These are phyloP conservation scores for Tupaia chinensis DNA, from an alignment of 2,113 vertebrate species.

Conservation along the genomic window DNA sequence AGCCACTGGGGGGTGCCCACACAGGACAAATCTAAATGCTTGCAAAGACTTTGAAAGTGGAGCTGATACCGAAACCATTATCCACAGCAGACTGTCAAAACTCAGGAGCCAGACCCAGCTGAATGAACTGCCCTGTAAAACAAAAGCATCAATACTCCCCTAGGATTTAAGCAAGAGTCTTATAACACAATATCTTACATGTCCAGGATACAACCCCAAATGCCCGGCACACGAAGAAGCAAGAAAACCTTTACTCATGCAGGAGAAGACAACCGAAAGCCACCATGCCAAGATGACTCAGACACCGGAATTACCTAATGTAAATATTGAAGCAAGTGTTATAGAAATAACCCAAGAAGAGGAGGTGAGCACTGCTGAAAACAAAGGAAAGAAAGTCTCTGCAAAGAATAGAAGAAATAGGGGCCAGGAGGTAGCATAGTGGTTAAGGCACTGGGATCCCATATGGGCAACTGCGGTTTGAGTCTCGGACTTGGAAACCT, in stretches of 20 bases:
- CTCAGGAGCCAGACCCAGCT: background rate
- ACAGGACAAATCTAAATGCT: background rate
- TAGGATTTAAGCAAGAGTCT: background rate
- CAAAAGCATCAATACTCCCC: background rate
- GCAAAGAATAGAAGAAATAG: background rate
- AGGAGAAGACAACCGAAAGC: background rate
- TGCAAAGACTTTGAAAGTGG: background rate
- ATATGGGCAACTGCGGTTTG: too few species aligned
- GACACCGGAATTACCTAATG: background rate
- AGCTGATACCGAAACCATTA: accelerated
- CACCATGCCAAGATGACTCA: too few species aligned
- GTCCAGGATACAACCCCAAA: background rate
- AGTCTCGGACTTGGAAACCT: too few species aligned
- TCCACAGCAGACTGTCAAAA: background rate
- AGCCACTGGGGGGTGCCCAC: background rate
- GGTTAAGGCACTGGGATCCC: too few species aligned
- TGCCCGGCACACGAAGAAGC: background rate
- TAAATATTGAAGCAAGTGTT: background rate
- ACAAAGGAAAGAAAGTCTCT: background rate
- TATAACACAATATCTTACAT: background rate
- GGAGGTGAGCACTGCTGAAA: too few species aligned
- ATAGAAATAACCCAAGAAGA: background rate
- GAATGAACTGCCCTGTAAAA: background rate
- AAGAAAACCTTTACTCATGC: background rate
- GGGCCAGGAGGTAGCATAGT: too few species aligned